A percentile compares a stretch with the other conserved stretches of the same genome.
These are phyloP conservation scores for Hypsibius dujardini DNA, from an alignment of 1,140 invertebrate genomes.

Conservation along the genomic window DNA sequence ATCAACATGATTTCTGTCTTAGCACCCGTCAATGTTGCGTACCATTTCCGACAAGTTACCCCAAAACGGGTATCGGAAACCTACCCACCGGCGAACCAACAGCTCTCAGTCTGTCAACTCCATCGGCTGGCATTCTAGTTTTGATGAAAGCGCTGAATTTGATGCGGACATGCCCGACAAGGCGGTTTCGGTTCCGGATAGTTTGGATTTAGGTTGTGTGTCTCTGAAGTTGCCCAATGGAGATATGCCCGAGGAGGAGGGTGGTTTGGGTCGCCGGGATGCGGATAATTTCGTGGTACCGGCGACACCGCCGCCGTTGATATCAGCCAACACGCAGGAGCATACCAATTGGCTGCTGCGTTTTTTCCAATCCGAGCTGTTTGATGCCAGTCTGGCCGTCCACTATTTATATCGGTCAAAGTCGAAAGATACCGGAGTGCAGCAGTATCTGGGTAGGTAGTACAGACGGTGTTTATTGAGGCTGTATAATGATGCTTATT, in stretches of 20 bases:
- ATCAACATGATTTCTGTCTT: no score
- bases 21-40: conserved; percentile 7
- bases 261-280: no score
- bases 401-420: conserved; percentile 96
- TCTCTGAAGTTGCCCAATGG: neutral
- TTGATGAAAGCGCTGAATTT: neutral
- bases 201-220: no score
- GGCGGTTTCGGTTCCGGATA: no score
- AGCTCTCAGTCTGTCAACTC: neutral
- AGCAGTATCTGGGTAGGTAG: conserved; percentile 67
- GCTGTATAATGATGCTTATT: no score
- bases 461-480: no score
- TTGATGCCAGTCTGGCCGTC: conserved; percentile 92
- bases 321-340: no score
- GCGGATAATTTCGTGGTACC: neutral
- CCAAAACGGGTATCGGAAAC: neutral
- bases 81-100: conserved; percentile 1
- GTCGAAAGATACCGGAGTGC: conserved; percentile 64
- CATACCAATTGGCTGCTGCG: conserved; percentile 47
- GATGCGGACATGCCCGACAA: neutral
- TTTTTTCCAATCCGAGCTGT: conserved; percentile 86
- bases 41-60: conserved; percentile 5
- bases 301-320: neutral
- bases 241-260: neutral
- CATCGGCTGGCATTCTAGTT: neutral